These are phyloP conservation scores for Drosophila seguyi DNA, from an alignment of 1,140 invertebrate genomes.

Conservation along the genomic window DNA sequence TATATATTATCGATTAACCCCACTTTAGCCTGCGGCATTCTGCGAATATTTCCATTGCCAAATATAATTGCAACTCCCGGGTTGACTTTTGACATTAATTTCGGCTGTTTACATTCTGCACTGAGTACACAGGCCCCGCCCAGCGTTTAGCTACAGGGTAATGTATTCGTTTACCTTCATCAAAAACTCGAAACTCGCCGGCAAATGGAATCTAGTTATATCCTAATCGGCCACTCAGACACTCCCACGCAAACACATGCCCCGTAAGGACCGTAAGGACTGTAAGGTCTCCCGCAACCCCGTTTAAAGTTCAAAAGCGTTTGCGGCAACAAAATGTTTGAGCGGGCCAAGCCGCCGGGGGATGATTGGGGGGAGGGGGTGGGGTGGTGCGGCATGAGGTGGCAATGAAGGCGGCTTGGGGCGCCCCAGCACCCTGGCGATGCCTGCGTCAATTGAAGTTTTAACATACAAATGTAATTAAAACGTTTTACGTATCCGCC, in stretches of 20 bases:
- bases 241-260: constrained; percentile 46
- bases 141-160: constrained; percentile 15
- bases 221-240: constrained; percentile 73
- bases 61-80: constrained; percentile 9
- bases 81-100: constrained; percentile 29
- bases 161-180: constrained; percentile 71
- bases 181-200: constrained; percentile 63
- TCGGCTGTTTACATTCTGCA: constrained; percentile 17
- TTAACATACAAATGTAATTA: constrained; percentile 84
- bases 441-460: constrained; percentile 78
- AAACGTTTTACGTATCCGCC: constrained; percentile 82
- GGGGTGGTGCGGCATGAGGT: background rate
- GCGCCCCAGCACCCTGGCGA: constrained; percentile 6
- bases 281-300: constrained; percentile 33
- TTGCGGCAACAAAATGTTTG: constrained; percentile 58
- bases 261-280: too few relatives aligned
- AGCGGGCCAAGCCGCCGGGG: constrained; percentile 1
- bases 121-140: constrained; percentile 27
- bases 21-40: background rate
- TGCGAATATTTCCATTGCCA: background rate
- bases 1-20: background rate
- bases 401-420: constrained; percentile 12
- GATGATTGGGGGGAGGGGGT: background rate
- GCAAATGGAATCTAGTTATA: constrained; percentile 78
- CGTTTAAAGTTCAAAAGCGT: constrained; percentile 79